Conservation (phyloP, 2,113 vertebrate genomes). For the Hippotragus niger region DNA sequence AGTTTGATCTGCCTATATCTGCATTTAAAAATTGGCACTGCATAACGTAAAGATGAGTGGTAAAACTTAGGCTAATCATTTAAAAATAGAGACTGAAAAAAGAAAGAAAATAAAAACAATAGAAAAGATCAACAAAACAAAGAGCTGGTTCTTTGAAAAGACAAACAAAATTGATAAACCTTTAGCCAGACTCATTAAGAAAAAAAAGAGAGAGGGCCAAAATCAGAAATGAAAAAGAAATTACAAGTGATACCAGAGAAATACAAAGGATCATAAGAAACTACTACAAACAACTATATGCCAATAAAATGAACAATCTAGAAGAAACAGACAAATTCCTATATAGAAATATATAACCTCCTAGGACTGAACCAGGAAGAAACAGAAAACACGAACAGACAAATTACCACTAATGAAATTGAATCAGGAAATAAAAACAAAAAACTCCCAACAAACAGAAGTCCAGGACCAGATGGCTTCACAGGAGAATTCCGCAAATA, state of each 20-base stretch:
- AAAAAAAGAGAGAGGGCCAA: not conserved
- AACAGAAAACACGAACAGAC: not conserved
- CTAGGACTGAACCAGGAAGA: not conserved
- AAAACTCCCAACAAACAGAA: not conserved
- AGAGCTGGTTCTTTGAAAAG: not conserved
- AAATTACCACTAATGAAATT: not conserved
- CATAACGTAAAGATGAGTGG: not conserved
- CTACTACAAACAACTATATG: not conserved
- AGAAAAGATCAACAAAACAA: not conserved
- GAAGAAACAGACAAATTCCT: not conserved
- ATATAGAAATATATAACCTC: not conserved
- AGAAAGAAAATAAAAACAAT: not conserved
- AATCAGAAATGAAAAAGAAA: not conserved
- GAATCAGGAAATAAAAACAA: not conserved
- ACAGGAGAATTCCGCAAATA: not conserved
- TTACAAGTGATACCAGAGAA: not conserved
- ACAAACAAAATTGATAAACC: not conserved
- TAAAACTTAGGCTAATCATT: not conserved
- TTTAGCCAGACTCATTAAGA: not conserved
- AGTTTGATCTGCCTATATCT: not conserved
- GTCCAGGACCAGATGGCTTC: not conserved
- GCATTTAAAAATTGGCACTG: not conserved
- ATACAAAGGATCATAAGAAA: not conserved
- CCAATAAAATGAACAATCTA: not conserved
- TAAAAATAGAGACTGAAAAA: not conserved